A percentile compares a stretch with the other conserved stretches of the same genome.
Conservation (phyloP, 92 coral and sea anemone genomes). For the Anthopleura xanthogrammica region DNA sequence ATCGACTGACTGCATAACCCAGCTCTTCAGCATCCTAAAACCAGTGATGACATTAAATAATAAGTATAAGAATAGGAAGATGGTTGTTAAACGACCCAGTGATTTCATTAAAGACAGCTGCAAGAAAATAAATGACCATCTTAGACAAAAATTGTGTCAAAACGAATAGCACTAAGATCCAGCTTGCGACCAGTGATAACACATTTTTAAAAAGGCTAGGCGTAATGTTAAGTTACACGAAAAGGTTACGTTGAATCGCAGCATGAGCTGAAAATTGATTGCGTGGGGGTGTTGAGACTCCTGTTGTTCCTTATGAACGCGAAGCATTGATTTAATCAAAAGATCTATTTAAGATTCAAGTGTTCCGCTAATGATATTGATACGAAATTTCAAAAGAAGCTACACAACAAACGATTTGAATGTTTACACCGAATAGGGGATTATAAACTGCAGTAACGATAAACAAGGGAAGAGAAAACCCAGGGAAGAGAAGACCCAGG, state of each 20-base stretch:
- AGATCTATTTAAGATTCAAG: not conserved
- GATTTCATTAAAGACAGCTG: not conserved
- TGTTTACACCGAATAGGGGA: not conserved
- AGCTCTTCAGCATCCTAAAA: not conserved
- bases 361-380: not conserved
- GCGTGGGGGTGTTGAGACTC: not conserved
- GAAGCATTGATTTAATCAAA: not conserved
- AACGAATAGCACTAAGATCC: not conserved
- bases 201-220: no score
- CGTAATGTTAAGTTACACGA: not conserved
- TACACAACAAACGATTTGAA: not conserved
- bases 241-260: not conserved
- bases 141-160: not conserved
- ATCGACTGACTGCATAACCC: not conserved
- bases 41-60: not conserved
- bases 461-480: no score
- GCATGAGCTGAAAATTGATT: not conserved
- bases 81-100: not conserved
- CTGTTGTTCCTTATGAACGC: slow-evolving; percentile 5
- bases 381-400: not conserved
- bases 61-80: not conserved
- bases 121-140: not conserved
- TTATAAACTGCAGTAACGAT: not conserved
- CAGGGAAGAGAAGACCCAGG: no score
- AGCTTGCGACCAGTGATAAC: not conserved